A percentile compares a stretch with the other conserved stretches of the same genome.
Evolutionary conservation across 92 coral and sea anemone genomes (phyloP).

Genomic region (Zoanthus sansibaricus): DNA sequence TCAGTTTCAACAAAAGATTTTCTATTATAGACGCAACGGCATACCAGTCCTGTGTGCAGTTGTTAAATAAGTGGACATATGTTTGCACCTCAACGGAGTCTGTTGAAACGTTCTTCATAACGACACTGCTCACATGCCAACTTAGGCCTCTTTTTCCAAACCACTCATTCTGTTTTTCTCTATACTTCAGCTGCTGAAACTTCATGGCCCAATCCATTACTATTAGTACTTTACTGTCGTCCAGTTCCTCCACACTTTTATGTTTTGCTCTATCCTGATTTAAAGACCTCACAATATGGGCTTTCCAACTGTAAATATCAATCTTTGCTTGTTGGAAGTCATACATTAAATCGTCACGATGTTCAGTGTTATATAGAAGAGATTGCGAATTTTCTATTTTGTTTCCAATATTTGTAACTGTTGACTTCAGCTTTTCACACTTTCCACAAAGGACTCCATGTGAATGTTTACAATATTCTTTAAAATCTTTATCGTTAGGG

Average conservation of each 20-base stretch:
- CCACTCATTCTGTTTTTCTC: constrained; percentile 78
- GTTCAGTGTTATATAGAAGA: neutral
- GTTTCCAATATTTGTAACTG: neutral
- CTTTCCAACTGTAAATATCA: constrained; percentile 52
- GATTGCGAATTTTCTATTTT: constrained; percentile 3
- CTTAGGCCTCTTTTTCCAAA: constrained; percentile 18
- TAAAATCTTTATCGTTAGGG: constrained; percentile 53
- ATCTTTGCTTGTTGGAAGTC: neutral
- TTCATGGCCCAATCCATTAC: constrained; percentile 89
- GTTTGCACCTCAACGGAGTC: constrained; percentile 2
- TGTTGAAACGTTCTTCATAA: constrained; percentile 24
- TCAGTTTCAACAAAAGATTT: constrained; percentile 20
- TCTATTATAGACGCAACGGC: constrained; percentile 38
- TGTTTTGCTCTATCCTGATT: constrained; percentile 83
- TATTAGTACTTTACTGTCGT: constrained; percentile 48
- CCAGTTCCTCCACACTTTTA: constrained; percentile 48
- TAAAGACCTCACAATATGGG: constrained; percentile 73
- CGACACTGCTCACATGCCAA: constrained; percentile 72
- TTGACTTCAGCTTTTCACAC: neutral
- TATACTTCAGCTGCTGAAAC: constrained; percentile 63
- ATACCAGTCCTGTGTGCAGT: constrained; percentile 42
- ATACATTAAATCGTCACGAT: constrained; percentile 1
- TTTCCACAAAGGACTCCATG: neutral
- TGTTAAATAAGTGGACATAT: constrained; percentile 28
- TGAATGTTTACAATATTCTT: constrained; percentile 48